Base-by-base conservation (phyloP, 2,113 vertebrate species). In the Sorex fumeus region DNA sequence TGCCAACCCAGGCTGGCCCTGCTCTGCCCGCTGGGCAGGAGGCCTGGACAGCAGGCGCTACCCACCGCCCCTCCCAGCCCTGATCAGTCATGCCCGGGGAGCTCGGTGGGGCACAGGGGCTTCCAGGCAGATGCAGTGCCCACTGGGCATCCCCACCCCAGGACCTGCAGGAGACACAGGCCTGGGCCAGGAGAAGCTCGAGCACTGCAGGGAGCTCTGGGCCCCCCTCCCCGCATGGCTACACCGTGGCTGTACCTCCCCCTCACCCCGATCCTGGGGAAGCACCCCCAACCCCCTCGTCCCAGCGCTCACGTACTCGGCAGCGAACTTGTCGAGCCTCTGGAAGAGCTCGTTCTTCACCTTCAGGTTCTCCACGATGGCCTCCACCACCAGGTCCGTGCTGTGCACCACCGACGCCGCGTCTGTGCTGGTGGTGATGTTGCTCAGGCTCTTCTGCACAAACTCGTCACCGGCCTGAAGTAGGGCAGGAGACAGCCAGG, bases 321-420 rank as follows among this genome's bases (percentile, higher is more conserved):
- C 98, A 0, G 99, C 99, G 91, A 98, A 98, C 95, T 99, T 99
- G 98, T 99, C 99, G 93, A 99, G 98, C 0, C 85, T 97, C 74
- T 98, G 97, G 96, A 99, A 99, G 71, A 99, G 98, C 75, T 98
- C 97, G 27, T 98, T 99, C 95, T 99, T 99, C 86, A 99, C 57
- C 69, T 98, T 96, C 21, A 99, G 90, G 77, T 99, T 99, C 98
- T 99, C 99, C 93, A 99, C 98, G 10, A 99, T 99, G 96, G 99
- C 99, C 96, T 99, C 99, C 97, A 99, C 91, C 93, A 99, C 98
- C 32, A 99, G 98, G 97, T 99, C 99, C 0, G 98, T 98, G 94
- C 97, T 97, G 94, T 98, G 98, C 32, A 98, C 98, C 0, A 98
- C 98, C 0, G 99, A 95, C 0, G 93, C 98, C 0, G 98, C 98